These are phyloP conservation scores for Atlantisia rogersi DNA, from an alignment of 2,113 vertebrate species.

Conservation along the genomic window DNA sequence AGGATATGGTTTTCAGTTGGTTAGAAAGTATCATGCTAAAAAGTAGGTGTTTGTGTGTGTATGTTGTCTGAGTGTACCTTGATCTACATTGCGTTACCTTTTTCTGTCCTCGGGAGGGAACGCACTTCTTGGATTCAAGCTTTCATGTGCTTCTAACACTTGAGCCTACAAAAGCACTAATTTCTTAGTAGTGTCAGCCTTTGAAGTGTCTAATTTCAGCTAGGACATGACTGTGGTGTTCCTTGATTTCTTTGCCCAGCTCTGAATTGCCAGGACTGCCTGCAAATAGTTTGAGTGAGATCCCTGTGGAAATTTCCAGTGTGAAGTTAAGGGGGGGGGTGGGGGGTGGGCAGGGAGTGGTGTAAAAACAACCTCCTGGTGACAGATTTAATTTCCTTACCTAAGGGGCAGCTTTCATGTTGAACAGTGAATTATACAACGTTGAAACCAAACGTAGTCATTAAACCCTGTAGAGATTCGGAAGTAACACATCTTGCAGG, in stretches of 20 bases:
- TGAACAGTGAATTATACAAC: neutral
- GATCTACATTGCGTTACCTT: neutral
- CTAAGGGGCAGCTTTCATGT: neutral
- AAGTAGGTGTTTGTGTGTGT: neutral
- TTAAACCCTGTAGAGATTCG: neutral
- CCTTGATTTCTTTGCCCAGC: neutral
- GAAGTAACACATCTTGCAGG: neutral
- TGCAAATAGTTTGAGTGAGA: neutral
- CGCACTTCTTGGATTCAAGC: neutral
- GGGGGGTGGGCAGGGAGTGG: too few relatives aligned
- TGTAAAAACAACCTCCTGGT: neutral
- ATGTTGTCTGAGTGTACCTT: neutral
- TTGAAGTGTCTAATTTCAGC: neutral
- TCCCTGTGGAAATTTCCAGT: conserved; percentile 18
- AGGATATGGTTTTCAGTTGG: neutral
- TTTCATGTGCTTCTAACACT: neutral
- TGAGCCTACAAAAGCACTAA: neutral
- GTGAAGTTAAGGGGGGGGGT: neutral
- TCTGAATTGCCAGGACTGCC: neutral
- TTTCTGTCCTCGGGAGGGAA: neutral
- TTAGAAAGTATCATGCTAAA: neutral
- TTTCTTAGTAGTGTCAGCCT: neutral
- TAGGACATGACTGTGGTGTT: neutral
- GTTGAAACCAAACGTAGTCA: neutral
- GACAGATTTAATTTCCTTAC: neutral